phyloP scores from a whole-genome alignment of 2,888 invertebrate species.

The Catocala fraxini region DNA sequence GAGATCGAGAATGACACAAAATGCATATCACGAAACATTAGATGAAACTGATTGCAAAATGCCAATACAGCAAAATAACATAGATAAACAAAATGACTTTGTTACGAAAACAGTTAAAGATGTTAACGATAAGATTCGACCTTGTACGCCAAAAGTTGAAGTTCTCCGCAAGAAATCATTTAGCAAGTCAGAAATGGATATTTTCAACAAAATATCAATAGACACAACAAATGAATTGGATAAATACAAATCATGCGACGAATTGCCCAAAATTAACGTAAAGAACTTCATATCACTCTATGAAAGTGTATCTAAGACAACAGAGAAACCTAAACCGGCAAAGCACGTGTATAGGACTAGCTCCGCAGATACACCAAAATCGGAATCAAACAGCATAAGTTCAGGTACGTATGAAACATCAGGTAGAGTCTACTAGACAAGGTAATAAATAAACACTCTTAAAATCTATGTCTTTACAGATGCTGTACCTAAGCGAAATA shows the following conservation, averaged over 20 bases:
- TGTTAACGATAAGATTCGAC: conserved; percentile 47
- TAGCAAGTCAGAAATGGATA: conserved; percentile 85
- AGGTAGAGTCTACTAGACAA: neutral
- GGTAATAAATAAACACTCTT: neutral
- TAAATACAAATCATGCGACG: conserved; percentile 80
- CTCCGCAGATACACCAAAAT: conserved; percentile 61
- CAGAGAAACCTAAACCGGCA: conserved; percentile 53
- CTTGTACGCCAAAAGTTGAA: conserved; percentile 25
- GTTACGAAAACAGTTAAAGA: conserved; percentile 51
- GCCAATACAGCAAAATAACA: conserved; percentile 19
- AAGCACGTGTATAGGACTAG: conserved; percentile 56
- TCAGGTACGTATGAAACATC: conserved; percentile 61
- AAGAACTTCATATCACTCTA: conserved; percentile 80
- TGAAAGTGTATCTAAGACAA: conserved; percentile 74
- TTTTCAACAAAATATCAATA: conserved; percentile 73
- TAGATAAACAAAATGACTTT: conserved; percentile 34
- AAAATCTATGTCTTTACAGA: conserved; percentile 51
- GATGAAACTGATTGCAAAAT: conserved; percentile 54
- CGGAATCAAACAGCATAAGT: conserved; percentile 64
- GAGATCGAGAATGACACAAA: conserved; percentile 59
- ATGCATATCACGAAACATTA: conserved; percentile 59
- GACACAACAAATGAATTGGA: conserved; percentile 65
- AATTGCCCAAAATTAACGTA: conserved; percentile 79
- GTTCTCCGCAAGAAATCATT: conserved; percentile 69
- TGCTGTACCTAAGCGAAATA: conserved; percentile 56